Base-by-base conservation (phyloP, 2,888 invertebrate species). In the Megastigmus dorsalis region DNA sequence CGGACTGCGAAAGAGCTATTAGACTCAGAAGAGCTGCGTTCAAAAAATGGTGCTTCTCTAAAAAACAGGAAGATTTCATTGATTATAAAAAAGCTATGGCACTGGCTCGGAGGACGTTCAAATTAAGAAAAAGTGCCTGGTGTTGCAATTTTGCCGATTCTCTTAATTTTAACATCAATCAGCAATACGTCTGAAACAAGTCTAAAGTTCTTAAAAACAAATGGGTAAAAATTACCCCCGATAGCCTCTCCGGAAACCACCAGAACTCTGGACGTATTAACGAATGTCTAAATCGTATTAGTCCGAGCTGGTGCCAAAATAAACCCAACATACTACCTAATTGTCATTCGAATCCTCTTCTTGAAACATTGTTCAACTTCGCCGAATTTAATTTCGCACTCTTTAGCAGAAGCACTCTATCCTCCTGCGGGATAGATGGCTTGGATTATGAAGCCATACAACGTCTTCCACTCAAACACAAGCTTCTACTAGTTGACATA, bases 1-100 rank as follows among this genome's bases (percentile, higher is more conserved):
- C 33, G 1, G 74, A 74, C 4, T 76, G 76, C 45, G 52, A 69
- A n/a, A 50, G 52, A 18, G 15, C 50, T 28, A 59, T 65, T 13
- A 38, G 50, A 54, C 33, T 55, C 1, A 26, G 69, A 48, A 50
- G 18, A 59, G 59, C 65, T 33, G n/a, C 57, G 3, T 69, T 55
- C 13, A 74, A 74, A 55, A 74, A 69, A 48, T 69, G 59, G 65
- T 13, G 15, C 15, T 52, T 20, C 20, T 63, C 65, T 26, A 15
- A 33, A 6, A 36, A 26, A 15, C 5, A 38, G 6, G 18, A 63
- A 6, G 63, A 74, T 45, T 18, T 30, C n/a, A 41, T 55, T 4
- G 28, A 69, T n/a, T 74, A 68, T 18, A 65, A 65, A 20, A 65
- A 55, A 33, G 1, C 38, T 4, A 28, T 36, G 1, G 45, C 63